These are phyloP conservation scores for Melanargia galathea DNA, from an alignment of 2,888 invertebrate genomes.

Conservation along the genomic window DNA sequence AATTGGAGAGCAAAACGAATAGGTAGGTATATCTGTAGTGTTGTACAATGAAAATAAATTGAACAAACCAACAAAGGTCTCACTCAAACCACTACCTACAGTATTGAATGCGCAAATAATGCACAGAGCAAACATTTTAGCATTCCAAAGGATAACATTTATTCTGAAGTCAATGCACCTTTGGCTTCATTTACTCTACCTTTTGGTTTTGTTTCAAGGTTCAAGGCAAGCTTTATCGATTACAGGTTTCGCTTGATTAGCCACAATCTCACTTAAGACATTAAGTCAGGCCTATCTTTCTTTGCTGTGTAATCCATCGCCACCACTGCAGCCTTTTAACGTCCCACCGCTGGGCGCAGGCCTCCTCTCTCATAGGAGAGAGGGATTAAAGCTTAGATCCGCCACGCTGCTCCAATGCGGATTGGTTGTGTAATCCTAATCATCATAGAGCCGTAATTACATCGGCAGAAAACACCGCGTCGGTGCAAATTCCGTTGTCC, in stretches of 20 bases:
- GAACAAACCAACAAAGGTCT: constrained; percentile 10
- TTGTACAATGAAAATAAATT: constrained; percentile 11
- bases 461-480: too few relatives aligned
- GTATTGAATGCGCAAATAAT: constrained; percentile 19
- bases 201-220: constrained; percentile 13
- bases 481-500: too few relatives aligned
- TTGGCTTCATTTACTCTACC: constrained; percentile 7
- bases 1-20: background rate
- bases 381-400: too few relatives aligned
- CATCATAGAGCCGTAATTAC: too few relatives aligned
- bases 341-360: too few relatives aligned
- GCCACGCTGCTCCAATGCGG: too few relatives aligned
- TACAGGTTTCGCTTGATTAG: background rate
- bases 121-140: constrained; percentile 22
- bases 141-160: constrained; percentile 24
- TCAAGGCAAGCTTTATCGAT: background rate
- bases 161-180: constrained; percentile 19
- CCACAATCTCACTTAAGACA: background rate
- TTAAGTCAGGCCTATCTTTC: too few relatives aligned
- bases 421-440: too few relatives aligned
- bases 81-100: constrained; percentile 8
- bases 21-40: too few relatives aligned
- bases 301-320: too few relatives aligned
- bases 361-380: too few relatives aligned
- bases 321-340: too few relatives aligned